Evolutionary conservation across 2,888 invertebrate species (phyloP).

Genomic region (Trimorus sp.): DNA sequence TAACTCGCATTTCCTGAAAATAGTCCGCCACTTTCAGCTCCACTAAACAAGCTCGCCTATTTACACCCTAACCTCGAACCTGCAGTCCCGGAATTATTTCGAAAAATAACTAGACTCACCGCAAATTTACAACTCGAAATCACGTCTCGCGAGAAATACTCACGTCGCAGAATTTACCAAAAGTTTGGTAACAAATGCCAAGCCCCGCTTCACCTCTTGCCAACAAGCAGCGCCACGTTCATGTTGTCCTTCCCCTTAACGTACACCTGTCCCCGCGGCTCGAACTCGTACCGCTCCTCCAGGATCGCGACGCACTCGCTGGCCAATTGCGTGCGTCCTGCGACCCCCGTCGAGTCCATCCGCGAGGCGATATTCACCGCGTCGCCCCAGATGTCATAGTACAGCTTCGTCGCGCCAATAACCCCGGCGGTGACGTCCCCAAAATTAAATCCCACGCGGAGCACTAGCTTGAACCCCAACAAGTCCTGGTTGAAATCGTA

Average conservation of each 20-base stretch:
- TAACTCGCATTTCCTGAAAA: too few species aligned
- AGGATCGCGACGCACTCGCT: constrained; percentile 89
- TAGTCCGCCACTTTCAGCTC: too few species aligned
- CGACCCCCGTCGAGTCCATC: constrained; percentile 98
- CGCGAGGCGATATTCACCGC: constrained; percentile 98
- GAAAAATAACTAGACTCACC: too few species aligned
- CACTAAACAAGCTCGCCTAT: too few species aligned
- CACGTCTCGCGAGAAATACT: neutral
- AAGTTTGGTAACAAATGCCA: neutral
- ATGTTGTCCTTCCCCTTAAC: constrained; percentile 98
- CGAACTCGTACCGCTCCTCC: constrained; percentile 90
- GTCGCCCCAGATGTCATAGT: constrained; percentile 99
- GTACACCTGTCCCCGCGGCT: constrained; percentile 95
- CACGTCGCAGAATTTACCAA: neutral
- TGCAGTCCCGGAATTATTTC: too few species aligned
- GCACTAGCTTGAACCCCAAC: constrained; percentile 92
- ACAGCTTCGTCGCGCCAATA: constrained; percentile 97
- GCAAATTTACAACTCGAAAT: too few species aligned
- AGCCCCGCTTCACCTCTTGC: neutral
- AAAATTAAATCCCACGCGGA: constrained; percentile 94
- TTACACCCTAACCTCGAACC: too few species aligned
- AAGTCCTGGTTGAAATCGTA: constrained; percentile 94
- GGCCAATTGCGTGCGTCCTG: constrained; percentile 92
- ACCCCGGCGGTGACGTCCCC: constrained; percentile 98
- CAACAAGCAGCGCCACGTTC: constrained; percentile 91